phyloP scores from a whole-genome alignment of 2,113 vertebrate genomes.

The Sceloporus tristichus region DNA sequence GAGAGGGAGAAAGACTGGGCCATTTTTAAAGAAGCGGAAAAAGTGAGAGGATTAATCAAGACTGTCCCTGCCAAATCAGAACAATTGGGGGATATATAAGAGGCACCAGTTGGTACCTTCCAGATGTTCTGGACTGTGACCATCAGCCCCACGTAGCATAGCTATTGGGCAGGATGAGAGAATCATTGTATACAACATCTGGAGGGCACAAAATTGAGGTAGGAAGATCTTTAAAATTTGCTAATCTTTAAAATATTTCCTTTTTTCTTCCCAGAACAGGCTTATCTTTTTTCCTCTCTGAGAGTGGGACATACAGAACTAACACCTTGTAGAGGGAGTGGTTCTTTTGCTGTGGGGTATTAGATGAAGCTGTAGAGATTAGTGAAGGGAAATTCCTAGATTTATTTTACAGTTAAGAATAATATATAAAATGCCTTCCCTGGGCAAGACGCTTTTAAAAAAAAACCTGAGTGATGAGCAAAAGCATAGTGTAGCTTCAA shows the following conservation, averaged over 20 bases:
- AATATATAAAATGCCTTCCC: background rate
- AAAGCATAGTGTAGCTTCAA: accelerated
- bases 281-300: constrained; percentile 2
- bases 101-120: background rate
- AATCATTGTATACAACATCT: background rate
- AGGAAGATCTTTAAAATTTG: background rate
- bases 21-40: too few species aligned
- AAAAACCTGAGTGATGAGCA: background rate
- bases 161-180: background rate
- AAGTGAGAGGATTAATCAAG: too few species aligned
- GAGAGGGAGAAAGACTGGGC: too few species aligned
- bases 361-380: constrained; percentile 35
- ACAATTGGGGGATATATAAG: background rate
- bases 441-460: background rate
- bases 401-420: constrained; percentile 32
- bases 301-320: constrained; percentile 50
- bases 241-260: background rate
- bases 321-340: constrained; percentile 69
- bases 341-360: constrained; percentile 44
- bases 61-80: too few species aligned
- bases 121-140: too few species aligned
- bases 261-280: background rate
- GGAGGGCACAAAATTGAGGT: background rate
- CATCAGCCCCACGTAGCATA: background rate
- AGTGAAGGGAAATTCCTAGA: constrained; percentile 39